A percentile compares a stretch with the other conserved stretches of the same genome.
Evolutionary conservation across 2,113 vertebrate genomes (phyloP).

Genomic region (Tupaia chinensis): DNA sequence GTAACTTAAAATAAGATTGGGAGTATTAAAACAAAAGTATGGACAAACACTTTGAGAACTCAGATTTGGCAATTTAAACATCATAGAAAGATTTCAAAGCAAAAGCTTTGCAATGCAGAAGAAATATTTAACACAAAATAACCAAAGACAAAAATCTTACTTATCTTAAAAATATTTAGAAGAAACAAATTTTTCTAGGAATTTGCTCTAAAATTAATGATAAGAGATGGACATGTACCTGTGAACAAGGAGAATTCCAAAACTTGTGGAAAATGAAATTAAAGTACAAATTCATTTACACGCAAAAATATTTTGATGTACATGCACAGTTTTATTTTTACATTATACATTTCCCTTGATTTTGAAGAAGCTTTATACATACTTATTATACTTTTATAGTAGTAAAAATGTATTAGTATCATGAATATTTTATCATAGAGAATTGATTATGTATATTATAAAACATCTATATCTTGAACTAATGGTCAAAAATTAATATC

Average conservation of each 20-base stretch:
- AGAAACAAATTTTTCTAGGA: background rate
- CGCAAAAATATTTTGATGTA: too few species aligned
- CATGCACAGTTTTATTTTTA: too few species aligned
- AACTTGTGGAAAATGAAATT: too few species aligned
- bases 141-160: background rate
- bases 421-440: background rate
- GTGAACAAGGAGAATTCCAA: background rate
- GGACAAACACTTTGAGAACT: background rate
- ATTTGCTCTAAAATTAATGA: background rate
- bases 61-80: background rate
- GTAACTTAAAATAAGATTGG: constrained; percentile 11
- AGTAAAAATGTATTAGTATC: background rate
- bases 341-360: too few species aligned
- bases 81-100: background rate
- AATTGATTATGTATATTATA: background rate
- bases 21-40: background rate
- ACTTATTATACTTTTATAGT: background rate
- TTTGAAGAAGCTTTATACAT: background rate
- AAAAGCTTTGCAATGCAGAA: background rate
- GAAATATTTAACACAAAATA: background rate
- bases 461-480: background rate
- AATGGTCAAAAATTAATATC: background rate
- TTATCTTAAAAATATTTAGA: background rate
- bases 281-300: too few species aligned
- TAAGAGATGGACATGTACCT: background rate